Percentiles rank a stretch among this genome's conserved stretches.
phyloP scores from a whole-genome alignment of 2,888 invertebrate genomes.

The Ennomos erosarius region DNA sequence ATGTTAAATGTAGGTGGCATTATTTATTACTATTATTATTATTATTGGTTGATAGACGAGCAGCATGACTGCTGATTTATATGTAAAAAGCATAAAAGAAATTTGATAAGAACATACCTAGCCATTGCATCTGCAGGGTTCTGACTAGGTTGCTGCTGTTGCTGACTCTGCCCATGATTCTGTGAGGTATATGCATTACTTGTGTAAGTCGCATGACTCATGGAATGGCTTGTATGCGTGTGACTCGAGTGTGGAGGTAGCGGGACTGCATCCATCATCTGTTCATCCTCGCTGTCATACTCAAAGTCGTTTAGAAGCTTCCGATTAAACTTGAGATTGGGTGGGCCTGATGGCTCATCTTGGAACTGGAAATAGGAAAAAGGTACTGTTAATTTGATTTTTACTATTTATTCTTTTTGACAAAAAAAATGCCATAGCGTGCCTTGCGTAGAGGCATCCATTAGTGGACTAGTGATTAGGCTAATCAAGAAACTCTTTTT shows the following conservation, averaged over 20 bases:
- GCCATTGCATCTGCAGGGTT: constrained; percentile 71
- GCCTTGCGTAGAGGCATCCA: no score
- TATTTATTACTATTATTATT: no score
- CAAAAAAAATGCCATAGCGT: no score
- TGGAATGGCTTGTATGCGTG: constrained; percentile 33
- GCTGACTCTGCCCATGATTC: constrained; percentile 20
- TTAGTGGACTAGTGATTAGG: no score
- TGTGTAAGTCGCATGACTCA: constrained; percentile 32
- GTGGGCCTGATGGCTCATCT: constrained; percentile 67
- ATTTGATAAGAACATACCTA: constrained; percentile 57
- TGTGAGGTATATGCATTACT: constrained; percentile 12
- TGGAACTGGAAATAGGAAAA: constrained; percentile 61
- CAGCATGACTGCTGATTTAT: no score
- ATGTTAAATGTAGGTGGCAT: no score
- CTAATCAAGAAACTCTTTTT: no score
- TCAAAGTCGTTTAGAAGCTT: constrained; percentile 93
- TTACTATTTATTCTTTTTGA: no score
- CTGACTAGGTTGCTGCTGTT: constrained; percentile 24
- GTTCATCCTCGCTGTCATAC: constrained; percentile 97
- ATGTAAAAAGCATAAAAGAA: not conserved
- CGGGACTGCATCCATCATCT: constrained; percentile 64
- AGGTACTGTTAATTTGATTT: not conserved
- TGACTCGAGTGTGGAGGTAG: constrained; percentile 46
- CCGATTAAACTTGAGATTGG: constrained; percentile 90
- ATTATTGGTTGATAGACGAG: no score